phyloP scores from a whole-genome alignment of 1,140 invertebrate species.

The Rhyacophila brunnea region DNA sequence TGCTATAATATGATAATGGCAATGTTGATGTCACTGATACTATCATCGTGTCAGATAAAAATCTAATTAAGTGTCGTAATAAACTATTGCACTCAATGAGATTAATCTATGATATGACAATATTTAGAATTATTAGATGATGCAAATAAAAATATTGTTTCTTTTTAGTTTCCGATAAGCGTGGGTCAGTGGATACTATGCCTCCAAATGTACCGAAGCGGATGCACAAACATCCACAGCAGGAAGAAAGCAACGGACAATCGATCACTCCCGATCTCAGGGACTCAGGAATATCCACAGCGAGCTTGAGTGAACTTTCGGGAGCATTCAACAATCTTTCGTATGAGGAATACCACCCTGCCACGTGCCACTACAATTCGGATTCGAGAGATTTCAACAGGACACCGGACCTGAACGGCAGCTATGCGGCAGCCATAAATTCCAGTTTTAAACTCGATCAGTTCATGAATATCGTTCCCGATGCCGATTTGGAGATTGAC shows the following conservation, averaged over 20 bases:
- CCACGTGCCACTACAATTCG: slow-evolving; percentile 24
- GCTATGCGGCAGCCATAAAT: slow-evolving; percentile 22
- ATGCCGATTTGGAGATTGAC: slow-evolving; percentile 21
- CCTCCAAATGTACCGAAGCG: slow-evolving; percentile 30
- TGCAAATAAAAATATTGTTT: background rate
- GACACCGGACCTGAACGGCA: slow-evolving; percentile 23
- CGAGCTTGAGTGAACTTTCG: slow-evolving; percentile 29
- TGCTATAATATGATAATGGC: too few species aligned
- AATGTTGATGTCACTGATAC: too few species aligned
- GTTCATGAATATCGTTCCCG: slow-evolving; percentile 29
- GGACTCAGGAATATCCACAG: slow-evolving; percentile 32
- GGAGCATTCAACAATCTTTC: slow-evolving; percentile 26
- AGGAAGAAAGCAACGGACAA: slow-evolving; percentile 18
- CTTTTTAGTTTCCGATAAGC: slow-evolving; percentile 24
- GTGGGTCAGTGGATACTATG: slow-evolving; percentile 25
- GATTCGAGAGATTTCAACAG: slow-evolving; percentile 29
- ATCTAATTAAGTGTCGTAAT: background rate
- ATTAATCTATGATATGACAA: background rate
- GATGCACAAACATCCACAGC: slow-evolving; percentile 22
- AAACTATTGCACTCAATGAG: background rate
- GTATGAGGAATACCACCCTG: slow-evolving; percentile 26
- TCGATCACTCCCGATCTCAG: slow-evolving; percentile 27
- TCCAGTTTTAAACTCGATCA: slow-evolving; percentile 31
- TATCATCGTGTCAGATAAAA: background rate
- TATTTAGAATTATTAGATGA: background rate